phyloP scores from a whole-genome alignment of 1,140 invertebrate genomes.

The Anoplophora glabripennis region DNA sequence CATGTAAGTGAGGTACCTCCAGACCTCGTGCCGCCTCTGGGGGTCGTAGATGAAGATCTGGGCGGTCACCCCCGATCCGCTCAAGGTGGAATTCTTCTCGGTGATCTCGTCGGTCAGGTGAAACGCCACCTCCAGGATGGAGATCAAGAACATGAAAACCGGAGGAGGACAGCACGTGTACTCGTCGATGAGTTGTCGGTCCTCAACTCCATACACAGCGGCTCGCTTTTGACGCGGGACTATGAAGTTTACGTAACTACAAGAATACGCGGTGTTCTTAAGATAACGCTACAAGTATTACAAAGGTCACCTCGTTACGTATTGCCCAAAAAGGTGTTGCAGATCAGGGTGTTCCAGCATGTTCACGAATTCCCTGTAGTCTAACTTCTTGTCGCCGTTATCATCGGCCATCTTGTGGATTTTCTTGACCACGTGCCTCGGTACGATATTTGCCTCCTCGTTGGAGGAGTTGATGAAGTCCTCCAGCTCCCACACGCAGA shows the following conservation, averaged over 20 bases:
- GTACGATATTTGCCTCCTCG: conserved; percentile 55
- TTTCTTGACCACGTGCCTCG: conserved; percentile 64
- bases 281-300: neutral
- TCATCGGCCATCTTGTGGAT: conserved; percentile 68
- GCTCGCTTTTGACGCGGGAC: conserved; percentile 14
- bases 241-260: conserved; percentile 23
- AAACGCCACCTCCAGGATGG: conserved; percentile 65
- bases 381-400: conserved; percentile 69
- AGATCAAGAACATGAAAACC: conserved; percentile 77
- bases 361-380: conserved; percentile 74
- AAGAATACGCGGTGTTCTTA: neutral
- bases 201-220: conserved; percentile 45
- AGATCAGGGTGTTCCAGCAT: conserved; percentile 68
- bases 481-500: conserved; percentile 19
- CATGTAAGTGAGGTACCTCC: conserved; percentile 92
- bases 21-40: conserved; percentile 75
- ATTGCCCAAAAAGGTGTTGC: conserved; percentile 57
- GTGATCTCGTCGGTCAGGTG: conserved; percentile 62
- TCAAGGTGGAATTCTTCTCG: conserved; percentile 43
- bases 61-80: conserved; percentile 52
- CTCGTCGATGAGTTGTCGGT: conserved; percentile 54
- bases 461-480: conserved; percentile 8
- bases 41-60: conserved; percentile 87
- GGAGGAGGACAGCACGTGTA: conserved; percentile 83
- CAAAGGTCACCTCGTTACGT: conserved; percentile 19